A percentile compares a stretch with the other conserved stretches of the same genome.
phyloP scores from a whole-genome alignment of 2,888 invertebrate genomes.

The Drosophila phalerata region DNA sequence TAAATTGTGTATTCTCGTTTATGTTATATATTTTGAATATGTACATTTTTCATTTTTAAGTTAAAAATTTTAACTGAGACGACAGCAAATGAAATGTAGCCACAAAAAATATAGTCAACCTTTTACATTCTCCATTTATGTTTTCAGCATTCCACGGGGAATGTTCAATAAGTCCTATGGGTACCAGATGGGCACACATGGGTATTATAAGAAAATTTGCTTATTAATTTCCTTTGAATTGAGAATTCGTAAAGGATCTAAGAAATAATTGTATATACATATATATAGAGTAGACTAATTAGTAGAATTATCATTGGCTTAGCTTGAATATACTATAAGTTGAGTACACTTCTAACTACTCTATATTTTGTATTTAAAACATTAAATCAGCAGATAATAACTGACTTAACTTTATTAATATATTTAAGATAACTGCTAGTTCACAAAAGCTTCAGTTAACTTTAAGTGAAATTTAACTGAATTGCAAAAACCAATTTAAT shows the following conservation, averaged over 20 bases:
- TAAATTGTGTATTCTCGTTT: constrained; percentile 40
- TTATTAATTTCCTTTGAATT: not conserved
- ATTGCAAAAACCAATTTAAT: not conserved
- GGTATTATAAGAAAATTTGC: not conserved
- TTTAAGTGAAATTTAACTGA: not conserved
- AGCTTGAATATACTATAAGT: not conserved
- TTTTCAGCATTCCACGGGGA: not conserved
- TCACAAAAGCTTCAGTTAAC: not conserved
- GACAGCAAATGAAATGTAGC: constrained; percentile 4
- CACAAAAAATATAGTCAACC: not conserved
- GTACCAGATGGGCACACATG: not conserved
- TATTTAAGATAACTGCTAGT: not conserved
- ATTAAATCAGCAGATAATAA: not conserved
- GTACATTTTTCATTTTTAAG: not conserved
- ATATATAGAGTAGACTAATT: not conserved
- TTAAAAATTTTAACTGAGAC: constrained; percentile 20
- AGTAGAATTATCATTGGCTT: not conserved
- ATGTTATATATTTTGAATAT: not conserved
- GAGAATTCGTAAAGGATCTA: not conserved
- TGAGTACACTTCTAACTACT: not conserved
- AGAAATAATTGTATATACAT: not conserved
- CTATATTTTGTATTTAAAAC: not conserved
- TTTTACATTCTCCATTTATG: constrained; percentile 4
- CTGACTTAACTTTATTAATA: not conserved
- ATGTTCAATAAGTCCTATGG: not conserved